These are phyloP conservation scores for Oxygymnocypris stewartii DNA, from an alignment of 2,113 vertebrate genomes.

Conservation along the genomic window DNA sequence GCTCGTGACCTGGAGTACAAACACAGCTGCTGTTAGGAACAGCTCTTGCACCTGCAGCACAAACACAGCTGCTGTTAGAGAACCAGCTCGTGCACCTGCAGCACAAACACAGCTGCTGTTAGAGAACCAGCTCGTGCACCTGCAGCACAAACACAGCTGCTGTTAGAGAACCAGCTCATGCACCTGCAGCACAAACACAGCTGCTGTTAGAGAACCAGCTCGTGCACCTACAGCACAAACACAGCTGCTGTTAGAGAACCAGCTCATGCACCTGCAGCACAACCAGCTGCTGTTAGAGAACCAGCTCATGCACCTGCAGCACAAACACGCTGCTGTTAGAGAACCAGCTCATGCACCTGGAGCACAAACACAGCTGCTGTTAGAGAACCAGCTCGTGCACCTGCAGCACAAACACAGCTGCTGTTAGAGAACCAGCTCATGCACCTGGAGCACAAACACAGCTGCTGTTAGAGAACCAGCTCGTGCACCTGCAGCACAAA, in stretches of 20 bases:
- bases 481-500: constrained; percentile 85
- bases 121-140: constrained; percentile 94
- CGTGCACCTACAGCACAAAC: constrained; percentile 83
- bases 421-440: constrained; percentile 82
- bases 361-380: too few species aligned
- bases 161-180: constrained; percentile 84
- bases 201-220: constrained; percentile 77
- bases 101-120: too few species aligned
- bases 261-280: constrained; percentile 89
- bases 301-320: constrained; percentile 92
- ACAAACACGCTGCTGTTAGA: too few species aligned
- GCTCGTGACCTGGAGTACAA: too few species aligned
- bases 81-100: constrained; percentile 96
- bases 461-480: constrained; percentile 73
- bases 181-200: constrained; percentile 74
- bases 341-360: constrained; percentile 95
- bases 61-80: too few species aligned
- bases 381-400: constrained; percentile 89
- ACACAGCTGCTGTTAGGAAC: too few species aligned
- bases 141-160: constrained; percentile 57
- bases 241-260: constrained; percentile 64
- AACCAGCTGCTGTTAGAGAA: constrained; percentile 53
- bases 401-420: constrained; percentile 64
- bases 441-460: constrained; percentile 77
- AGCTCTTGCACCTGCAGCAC: too few species aligned